Evolutionary conservation across 1,140 invertebrate species (phyloP).

Genomic region (Protaetia brevitarsis): DNA sequence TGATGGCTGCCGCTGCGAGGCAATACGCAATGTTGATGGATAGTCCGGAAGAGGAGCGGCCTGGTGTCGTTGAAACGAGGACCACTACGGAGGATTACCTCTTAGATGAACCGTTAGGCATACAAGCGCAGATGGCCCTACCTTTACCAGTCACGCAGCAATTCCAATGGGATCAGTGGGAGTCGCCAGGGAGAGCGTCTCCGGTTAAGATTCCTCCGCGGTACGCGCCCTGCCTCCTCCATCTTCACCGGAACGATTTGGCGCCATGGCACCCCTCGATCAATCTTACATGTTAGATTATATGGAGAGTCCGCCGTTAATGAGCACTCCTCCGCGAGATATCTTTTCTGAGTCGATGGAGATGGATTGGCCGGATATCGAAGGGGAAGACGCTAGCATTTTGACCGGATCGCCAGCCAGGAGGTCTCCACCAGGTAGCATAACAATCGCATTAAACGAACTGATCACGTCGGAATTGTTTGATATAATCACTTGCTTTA

Average conservation of each 20-base stretch:
- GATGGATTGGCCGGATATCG: not conserved
- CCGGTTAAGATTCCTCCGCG: not conserved
- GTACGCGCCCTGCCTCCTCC: not conserved
- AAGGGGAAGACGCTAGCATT: not conserved
- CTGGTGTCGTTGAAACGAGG: not conserved
- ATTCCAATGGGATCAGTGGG: not conserved
- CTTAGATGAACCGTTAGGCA: not conserved
- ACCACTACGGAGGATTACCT: not conserved
- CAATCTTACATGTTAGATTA: not conserved
- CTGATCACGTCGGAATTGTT: not conserved
- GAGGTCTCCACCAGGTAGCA: slow-evolving; percentile 12
- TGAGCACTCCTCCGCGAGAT: not conserved
- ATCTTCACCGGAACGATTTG: not conserved
- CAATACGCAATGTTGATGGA: slow-evolving; percentile 1
- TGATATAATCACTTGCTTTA: not conserved
- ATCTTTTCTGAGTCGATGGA: not conserved
- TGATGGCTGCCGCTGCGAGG: not conserved
- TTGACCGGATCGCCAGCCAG: not conserved
- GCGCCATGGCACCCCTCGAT: not conserved
- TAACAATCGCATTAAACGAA: not conserved
- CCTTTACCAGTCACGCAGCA: not conserved
- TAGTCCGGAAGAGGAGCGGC: not conserved
- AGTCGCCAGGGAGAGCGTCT: not conserved
- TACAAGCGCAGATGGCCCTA: not conserved
- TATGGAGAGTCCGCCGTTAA: slow-evolving; percentile 1